Evolutionary conservation across 2,888 invertebrate species (phyloP).

Genomic region (Unio pictorum): DNA sequence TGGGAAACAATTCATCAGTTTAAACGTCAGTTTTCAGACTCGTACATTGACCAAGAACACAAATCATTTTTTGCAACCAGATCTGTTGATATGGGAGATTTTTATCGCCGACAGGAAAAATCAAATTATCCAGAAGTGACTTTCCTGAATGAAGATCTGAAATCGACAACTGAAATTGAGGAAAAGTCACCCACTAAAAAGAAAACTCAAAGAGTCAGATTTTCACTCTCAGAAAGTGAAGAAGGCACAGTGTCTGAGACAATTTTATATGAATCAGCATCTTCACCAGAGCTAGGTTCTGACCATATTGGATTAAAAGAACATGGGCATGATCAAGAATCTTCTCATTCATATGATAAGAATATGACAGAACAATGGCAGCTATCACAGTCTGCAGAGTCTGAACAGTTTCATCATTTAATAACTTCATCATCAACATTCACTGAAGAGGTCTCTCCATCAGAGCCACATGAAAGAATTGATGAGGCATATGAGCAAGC

Average conservation of each 20-base stretch:
- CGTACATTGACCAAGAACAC: slow-evolving; percentile 52
- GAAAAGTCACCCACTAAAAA: slow-evolving; percentile 31
- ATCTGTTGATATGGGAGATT: slow-evolving; percentile 60
- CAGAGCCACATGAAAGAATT: slow-evolving; percentile 66
- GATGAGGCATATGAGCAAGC: slow-evolving; percentile 58
- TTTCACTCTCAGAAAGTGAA: slow-evolving; percentile 30
- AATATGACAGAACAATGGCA: slow-evolving; percentile 38
- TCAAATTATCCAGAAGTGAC: slow-evolving; percentile 23
- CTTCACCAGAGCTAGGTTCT: background rate
- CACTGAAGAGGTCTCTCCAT: background rate
- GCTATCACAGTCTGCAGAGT: slow-evolving; percentile 4
- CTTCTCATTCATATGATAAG: slow-evolving; percentile 25
- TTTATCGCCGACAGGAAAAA: slow-evolving; percentile 46
- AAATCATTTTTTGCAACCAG: slow-evolving; percentile 33
- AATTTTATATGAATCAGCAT: too few relatives aligned
- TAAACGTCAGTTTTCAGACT: slow-evolving; percentile 61
- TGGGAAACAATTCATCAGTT: slow-evolving; percentile 65
- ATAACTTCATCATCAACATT: background rate
- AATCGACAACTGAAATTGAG: slow-evolving; percentile 14
- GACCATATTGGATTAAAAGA: slow-evolving; percentile 14
- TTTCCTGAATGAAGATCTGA: slow-evolving; percentile 15
- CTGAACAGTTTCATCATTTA: slow-evolving; percentile 7
- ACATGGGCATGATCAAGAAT: slow-evolving; percentile 9
- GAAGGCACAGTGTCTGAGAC: background rate
- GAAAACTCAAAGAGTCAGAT: slow-evolving; percentile 35